A percentile compares a stretch with the other conserved stretches of the same genome.
Evolutionary conservation across 2,113 vertebrate genomes (phyloP).

Genomic region (Ageneiosus marmoratus): DNA sequence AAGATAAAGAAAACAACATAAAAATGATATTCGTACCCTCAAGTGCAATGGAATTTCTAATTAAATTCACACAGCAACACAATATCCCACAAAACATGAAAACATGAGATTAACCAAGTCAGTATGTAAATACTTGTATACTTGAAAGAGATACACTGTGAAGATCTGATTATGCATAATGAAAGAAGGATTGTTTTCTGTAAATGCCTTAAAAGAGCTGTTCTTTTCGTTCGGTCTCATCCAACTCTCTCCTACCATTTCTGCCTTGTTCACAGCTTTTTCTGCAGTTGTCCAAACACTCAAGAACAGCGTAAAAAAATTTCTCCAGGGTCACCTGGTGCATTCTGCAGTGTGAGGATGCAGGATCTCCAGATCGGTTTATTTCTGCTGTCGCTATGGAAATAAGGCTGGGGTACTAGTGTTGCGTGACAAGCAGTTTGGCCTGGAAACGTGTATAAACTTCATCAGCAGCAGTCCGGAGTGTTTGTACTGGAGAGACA

Average conservation of each 20-base stretch:
- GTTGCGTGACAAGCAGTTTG: slow-evolving; percentile 9
- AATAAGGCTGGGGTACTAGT: slow-evolving; percentile 44
- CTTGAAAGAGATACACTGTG: background rate
- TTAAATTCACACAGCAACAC: background rate
- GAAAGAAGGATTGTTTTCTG: background rate
- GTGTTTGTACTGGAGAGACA: background rate
- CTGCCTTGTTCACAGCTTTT: background rate
- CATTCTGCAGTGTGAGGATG: slow-evolving; percentile 9
- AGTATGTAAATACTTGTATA: background rate
- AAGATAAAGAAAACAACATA: background rate
- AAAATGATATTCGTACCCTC: background rate
- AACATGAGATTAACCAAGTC: slow-evolving; percentile 4
- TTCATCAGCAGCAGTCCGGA: background rate
- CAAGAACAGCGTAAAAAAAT: background rate
- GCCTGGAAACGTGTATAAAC: background rate
- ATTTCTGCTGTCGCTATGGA: slow-evolving; percentile 45
- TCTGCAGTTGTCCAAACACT: slow-evolving; percentile 9
- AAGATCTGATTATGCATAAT: slow-evolving; percentile 9
- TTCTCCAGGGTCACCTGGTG: slow-evolving; percentile 33
- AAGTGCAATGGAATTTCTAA: background rate
- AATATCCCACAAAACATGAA: background rate
- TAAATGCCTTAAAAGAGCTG: background rate
- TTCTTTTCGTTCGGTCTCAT: background rate
- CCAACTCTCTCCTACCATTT: background rate
- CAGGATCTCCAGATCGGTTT: slow-evolving; percentile 20